Evolutionary conservation across 2,797 vertebrate species (phyloP).

Genomic region (Emydoidea blandingii): DNA sequence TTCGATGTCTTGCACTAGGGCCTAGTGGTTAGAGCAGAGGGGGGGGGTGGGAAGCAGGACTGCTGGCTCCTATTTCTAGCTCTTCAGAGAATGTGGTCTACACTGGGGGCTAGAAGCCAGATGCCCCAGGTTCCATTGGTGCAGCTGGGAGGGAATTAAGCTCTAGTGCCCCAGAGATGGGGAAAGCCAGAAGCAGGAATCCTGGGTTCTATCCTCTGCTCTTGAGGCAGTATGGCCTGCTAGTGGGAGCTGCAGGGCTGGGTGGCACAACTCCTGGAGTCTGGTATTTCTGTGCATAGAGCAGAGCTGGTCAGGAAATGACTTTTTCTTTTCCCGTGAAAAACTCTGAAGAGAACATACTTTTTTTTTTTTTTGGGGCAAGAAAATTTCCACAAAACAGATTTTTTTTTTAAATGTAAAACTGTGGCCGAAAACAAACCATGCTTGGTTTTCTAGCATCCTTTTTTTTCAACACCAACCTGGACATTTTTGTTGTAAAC

Average conservation of each 20-base stretch:
- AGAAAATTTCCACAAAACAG: too few species aligned
- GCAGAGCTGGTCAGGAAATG: neutral
- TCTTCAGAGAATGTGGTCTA: neutral
- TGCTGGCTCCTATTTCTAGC: fast-evolving
- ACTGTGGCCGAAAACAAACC: neutral
- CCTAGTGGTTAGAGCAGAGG: neutral
- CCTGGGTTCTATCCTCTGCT: neutral
- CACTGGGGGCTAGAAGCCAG: neutral
- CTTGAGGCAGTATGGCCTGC: neutral
- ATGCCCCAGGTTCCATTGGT: neutral
- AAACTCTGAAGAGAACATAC: neutral
- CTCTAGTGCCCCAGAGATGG: neutral
- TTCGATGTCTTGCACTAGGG: neutral
- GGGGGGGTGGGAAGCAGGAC: neutral
- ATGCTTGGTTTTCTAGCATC: neutral
- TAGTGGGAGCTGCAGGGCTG: neutral
- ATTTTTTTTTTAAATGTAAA: neutral
- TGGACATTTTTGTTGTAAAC: neutral
- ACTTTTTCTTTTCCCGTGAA: neutral
- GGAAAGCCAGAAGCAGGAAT: neutral
- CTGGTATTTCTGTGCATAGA: neutral
- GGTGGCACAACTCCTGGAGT: neutral
- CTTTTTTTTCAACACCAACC: neutral
- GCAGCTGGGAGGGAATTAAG: too few species aligned
- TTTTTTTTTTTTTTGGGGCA: neutral